Base-by-base conservation (phyloP, 2,797 vertebrate genomes). In the Pampus argenteus region DNA sequence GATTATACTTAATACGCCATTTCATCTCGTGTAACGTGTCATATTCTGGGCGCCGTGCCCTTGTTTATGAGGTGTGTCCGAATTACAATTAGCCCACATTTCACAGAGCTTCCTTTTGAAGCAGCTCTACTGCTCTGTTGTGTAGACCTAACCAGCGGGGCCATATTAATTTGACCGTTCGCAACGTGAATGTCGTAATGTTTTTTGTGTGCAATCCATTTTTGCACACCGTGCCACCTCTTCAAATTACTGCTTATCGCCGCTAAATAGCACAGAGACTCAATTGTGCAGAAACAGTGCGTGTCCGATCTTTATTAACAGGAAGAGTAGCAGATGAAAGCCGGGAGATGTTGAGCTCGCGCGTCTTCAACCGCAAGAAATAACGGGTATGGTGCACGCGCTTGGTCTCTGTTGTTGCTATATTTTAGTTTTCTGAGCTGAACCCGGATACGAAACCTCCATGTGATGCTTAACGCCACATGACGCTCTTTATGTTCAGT, bases 41-140 rank as follows among this genome's bases (percentile, higher is more conserved):
- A 90, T 54, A 85, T 91, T 92, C 89, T 91, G 90, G 93, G 91
- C 91, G 80, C 85, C 6, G 67, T 78, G 92, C 92, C 90, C 79
- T 87, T 81, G 76, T 88, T 91, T 86, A 71, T 58, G 82, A 84
- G 80, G 70, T 78, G 86, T 81, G 88, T 90, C 91, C 87, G 84
- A 91, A 90, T 90, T 71, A 81, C 82, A 89, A 91, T 90, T 89
- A 90, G 83, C 86, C 87, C 83, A 88, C 69, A 89, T 92, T 85
- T 92, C 74, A 76, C 56, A 45, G 56, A 57, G 73, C 60, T 66
- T 42, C 49, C 64, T 88, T 88, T 81, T 79, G 86, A 77, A 87
- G 81, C 79, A 20, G 67, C 36, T 13, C 10, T 9, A 44, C 25
- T 20, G 29, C 29, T 0, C 54, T 18, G 50, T 31, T 54, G 63